phyloP scores from a whole-genome alignment of 2,113 vertebrate genomes.

The Spilogale gracilis region DNA sequence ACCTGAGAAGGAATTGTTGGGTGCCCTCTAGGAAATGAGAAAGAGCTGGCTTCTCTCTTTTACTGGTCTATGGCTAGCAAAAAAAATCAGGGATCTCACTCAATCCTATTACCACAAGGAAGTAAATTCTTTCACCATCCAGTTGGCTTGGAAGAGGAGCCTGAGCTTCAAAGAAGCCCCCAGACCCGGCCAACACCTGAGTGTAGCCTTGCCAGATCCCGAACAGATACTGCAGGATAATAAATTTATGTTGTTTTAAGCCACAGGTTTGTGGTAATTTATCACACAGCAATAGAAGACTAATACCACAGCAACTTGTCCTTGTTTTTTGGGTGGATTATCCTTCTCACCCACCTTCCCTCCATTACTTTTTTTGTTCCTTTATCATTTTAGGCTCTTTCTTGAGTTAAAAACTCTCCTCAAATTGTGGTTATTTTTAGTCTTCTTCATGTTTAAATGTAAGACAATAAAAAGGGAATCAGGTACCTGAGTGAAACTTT shows the following conservation, averaged over 20 bases:
- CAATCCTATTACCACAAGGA: not conserved
- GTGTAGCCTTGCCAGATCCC: not conserved
- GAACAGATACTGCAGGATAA: not conserved
- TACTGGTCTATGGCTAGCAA: not conserved
- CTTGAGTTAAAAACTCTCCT: not conserved
- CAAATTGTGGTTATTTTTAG: not conserved
- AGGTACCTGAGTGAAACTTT: not conserved
- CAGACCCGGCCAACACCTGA: not conserved
- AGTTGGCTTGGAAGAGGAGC: not conserved
- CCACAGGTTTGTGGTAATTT: not conserved
- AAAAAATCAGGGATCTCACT: not conserved
- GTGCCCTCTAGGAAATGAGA: not conserved
- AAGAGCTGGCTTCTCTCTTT: not conserved
- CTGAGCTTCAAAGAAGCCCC: not conserved
- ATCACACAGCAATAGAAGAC: not conserved
- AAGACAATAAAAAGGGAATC: not conserved
- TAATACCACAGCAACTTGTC: not conserved
- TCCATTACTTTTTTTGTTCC: not conserved
- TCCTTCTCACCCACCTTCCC: not conserved
- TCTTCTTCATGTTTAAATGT: not conserved
- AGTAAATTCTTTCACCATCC: not conserved
- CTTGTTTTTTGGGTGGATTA: not conserved
- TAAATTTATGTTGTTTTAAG: not conserved
- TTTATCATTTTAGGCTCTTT: conserved; percentile 27
- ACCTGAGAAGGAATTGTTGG: not conserved